Base-by-base conservation (phyloP, 2,888 invertebrate species). In the Acronicta aceris region DNA sequence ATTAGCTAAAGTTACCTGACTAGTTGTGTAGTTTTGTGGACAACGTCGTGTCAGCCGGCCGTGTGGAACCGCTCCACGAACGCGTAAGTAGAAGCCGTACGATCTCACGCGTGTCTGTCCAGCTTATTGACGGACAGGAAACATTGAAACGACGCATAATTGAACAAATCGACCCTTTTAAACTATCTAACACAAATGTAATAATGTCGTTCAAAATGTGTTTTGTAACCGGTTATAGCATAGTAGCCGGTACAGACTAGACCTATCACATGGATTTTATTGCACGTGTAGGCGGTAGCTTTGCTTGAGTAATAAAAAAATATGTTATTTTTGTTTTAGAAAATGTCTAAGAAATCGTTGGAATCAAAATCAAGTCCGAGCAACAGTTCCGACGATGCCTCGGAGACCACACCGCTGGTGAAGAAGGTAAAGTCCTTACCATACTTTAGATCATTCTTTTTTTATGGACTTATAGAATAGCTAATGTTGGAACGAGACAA, bases 321-420 rank as follows among this genome's bases (percentile, higher is more conserved):
- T 33, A 33, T 42, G 5, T 33, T 54, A 27, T 50, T 56, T 61
- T 72, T 71, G 64, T 68, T 78, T 68, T 68, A 76, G 64, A 84
- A 75, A 54, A 92, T 91, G 91, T 81, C 87, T 16, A 90, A 89
- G 74, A 86, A 76, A 63, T 78, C 62, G 13, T 42, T 66, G 13
- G 75, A 75, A 10, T 3, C 68, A 1, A 52, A 54, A 38, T 8
- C 46, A n/a, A 50, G 36, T 46, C 64, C 81, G 40, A 66, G 76
- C 25, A 53, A 72, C 50, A 74, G 76, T n/a, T 4, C 61, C 16
- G 67, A 74, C 2, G 68, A 77, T 5, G 80, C 81, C 0, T 79
- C 89, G 9, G 93, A 93, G 74, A 84, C 81, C 4, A 92, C 92
- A 4, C 93, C 93, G 2, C 83, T 93, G 1, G 84, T 93, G 3